phyloP scores from a whole-genome alignment of 2,113 vertebrate genomes.

The Empidonax alnorum region DNA sequence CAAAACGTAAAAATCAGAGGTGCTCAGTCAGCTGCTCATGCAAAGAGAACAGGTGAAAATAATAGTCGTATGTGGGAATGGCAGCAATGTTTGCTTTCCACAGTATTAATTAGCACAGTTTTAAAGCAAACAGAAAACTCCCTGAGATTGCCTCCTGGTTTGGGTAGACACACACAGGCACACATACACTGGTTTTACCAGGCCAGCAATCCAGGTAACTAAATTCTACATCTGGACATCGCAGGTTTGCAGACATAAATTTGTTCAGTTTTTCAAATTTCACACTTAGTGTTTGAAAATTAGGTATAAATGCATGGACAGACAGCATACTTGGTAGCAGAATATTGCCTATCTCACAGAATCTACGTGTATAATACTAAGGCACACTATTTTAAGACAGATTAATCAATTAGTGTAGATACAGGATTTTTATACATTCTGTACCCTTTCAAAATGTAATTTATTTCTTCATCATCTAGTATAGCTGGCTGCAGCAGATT shows the following conservation, averaged over 20 bases:
- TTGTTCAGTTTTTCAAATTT: background rate
- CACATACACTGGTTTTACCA: background rate
- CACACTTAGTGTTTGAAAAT: background rate
- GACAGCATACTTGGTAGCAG: background rate
- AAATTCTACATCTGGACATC: background rate
- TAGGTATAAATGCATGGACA: background rate
- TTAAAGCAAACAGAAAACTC: slow-evolving; percentile 20
- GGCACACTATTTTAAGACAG: background rate
- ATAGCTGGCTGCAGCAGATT: background rate
- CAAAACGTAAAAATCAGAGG: background rate
- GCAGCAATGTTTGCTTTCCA: background rate
- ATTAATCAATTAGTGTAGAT: background rate
- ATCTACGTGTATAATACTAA: background rate
- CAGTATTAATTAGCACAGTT: background rate
- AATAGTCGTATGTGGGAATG: background rate
- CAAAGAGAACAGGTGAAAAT: background rate
- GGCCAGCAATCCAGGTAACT: background rate
- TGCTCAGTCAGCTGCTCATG: background rate
- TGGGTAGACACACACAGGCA: background rate
- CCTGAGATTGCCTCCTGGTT: background rate
- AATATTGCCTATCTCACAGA: background rate
- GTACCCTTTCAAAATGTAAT: background rate
- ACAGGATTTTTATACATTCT: background rate
- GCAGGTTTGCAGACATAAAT: background rate
- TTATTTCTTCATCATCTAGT: background rate